A percentile compares a stretch with the other conserved stretches of the same genome.
These are phyloP conservation scores for Bolborhynchus lineola DNA, from an alignment of 2,113 vertebrate genomes.

Conservation along the genomic window DNA sequence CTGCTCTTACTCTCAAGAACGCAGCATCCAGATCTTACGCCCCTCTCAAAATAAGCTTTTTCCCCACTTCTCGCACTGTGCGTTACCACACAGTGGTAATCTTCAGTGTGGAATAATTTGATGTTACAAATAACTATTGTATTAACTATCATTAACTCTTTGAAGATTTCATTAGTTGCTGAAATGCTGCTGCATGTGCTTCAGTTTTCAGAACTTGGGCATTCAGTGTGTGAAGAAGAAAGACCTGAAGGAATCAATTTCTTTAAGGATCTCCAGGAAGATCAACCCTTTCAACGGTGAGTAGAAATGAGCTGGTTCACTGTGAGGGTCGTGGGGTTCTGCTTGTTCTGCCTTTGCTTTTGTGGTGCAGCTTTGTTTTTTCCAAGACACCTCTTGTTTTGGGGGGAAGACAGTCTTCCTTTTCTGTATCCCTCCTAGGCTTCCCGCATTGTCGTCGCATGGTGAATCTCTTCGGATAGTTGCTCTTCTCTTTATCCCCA, in stretches of 20 bases:
- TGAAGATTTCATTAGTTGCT: neutral
- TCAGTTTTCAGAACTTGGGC: constrained; percentile 96
- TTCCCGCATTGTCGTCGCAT: neutral
- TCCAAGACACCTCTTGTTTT: neutral
- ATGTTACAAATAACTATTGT: neutral
- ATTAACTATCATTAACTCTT: neutral
- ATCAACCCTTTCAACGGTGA: constrained; percentile 96
- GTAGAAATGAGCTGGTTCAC: constrained; percentile 7
- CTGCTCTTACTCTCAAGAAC: neutral
- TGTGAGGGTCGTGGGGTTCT: neutral
- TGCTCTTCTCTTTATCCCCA: neutral
- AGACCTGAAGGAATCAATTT: constrained; percentile 92
- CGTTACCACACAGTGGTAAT: neutral
- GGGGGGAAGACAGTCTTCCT: neutral
- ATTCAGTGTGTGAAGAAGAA: constrained; percentile 97
- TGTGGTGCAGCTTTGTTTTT: neutral
- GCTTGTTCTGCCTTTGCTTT: neutral
- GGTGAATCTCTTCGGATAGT: neutral
- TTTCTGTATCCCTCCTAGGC: neutral
- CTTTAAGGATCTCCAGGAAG: constrained; percentile 83
- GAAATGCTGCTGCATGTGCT: constrained; percentile 30
- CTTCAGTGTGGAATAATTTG: neutral
- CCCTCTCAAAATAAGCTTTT: neutral
- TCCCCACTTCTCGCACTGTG: neutral
- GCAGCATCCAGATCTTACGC: neutral